Evolutionary conservation across 1,140 invertebrate genomes (phyloP).

Genomic region (Saxidomus purpurata): DNA sequence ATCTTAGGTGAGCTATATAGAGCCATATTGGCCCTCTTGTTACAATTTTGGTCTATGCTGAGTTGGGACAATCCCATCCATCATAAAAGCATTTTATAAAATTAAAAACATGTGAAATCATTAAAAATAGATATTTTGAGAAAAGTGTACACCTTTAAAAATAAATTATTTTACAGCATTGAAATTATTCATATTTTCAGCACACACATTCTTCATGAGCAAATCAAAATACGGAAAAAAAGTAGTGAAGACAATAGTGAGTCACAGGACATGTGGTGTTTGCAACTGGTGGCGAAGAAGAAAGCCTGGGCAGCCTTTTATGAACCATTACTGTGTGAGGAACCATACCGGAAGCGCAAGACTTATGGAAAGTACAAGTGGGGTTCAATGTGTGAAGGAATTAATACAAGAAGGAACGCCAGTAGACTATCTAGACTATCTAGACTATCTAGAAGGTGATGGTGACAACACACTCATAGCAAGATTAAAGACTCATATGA

Average conservation of each 20-base stretch:
- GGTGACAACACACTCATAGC: conserved; percentile 44
- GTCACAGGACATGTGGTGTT: not conserved
- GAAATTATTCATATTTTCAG: too few species aligned
- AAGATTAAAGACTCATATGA: conserved; percentile 6
- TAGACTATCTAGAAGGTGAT: conserved; percentile 53
- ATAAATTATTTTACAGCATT: too few species aligned
- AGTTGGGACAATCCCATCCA: too few species aligned
- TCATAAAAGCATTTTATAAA: too few species aligned
- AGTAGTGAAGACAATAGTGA: conserved; percentile 4
- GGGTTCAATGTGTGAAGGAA: conserved; percentile 38
- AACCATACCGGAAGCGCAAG: conserved; percentile 50
- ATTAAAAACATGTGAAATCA: too few species aligned
- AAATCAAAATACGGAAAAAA: not conserved
- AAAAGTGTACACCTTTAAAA: too few species aligned
- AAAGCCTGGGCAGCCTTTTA: conserved; percentile 22
- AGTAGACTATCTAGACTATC: too few species aligned
- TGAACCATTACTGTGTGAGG: conserved; percentile 38
- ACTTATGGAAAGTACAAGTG: conserved; percentile 31
- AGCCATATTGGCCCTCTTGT: too few species aligned
- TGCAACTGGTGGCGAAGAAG: conserved; percentile 63
- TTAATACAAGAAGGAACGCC: conserved; percentile 21
- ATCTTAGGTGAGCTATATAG: too few species aligned
- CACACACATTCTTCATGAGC: too few species aligned
- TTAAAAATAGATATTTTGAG: too few species aligned
- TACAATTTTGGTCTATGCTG: too few species aligned